Percentiles rank a stretch among this genome's conserved stretches.
phyloP scores from a whole-genome alignment of 2,113 vertebrate species.

The Ranitomeya variabilis region DNA sequence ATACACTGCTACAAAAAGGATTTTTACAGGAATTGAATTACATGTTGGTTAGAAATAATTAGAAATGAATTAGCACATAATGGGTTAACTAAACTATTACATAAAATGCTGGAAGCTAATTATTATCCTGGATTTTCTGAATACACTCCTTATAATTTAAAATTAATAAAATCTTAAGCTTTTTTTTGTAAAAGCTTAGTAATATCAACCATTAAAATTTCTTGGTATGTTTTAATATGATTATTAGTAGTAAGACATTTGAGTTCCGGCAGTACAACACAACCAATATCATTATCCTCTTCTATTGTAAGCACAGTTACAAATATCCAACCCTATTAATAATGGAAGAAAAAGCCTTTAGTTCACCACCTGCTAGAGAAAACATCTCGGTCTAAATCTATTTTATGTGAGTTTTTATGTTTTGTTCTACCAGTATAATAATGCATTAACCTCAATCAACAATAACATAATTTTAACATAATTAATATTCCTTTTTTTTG shows the following conservation, averaged over 20 bases:
- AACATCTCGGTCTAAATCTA: conserved; percentile 15
- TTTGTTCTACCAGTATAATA: not conserved
- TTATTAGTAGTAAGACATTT: conserved; percentile 8
- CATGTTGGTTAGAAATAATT: not conserved
- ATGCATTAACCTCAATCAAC: not conserved
- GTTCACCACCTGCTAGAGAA: conserved; percentile 38
- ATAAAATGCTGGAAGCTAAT: not conserved
- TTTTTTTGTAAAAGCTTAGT: not conserved
- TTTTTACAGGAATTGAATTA: not conserved
- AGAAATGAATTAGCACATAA: not conserved
- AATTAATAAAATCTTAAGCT: not conserved
- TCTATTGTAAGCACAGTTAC: conserved; percentile 35
- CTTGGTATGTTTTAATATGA: not conserved
- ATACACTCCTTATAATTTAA: not conserved
- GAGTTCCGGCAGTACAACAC: not conserved
- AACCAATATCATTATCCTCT: conserved; percentile 33
- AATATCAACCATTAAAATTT: not conserved
- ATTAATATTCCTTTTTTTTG: too few species aligned
- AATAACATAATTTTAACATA: not conserved
- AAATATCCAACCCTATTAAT: conserved; percentile 50
- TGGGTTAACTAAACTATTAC: not conserved
- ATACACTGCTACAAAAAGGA: too few species aligned
- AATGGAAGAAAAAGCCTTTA: conserved; percentile 41
- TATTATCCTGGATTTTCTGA: not conserved
- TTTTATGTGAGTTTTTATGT: not conserved